Evolutionary conservation across 2,888 invertebrate species (phyloP).

Genomic region (Stramonita haemastoma): DNA sequence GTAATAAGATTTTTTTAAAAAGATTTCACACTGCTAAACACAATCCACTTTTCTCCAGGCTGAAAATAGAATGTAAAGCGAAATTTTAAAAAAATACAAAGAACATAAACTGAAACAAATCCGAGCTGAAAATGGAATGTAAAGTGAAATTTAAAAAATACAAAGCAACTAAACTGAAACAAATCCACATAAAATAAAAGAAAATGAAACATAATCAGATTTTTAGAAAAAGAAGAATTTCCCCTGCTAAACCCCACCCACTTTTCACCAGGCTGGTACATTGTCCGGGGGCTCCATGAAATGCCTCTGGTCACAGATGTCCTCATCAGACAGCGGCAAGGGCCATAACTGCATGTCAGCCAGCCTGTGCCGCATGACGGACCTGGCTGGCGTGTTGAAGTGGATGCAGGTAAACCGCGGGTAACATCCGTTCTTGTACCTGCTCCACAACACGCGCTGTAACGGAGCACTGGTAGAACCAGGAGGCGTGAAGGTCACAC

Average conservation of each 20-base stretch:
- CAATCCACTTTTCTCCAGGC: slow-evolving; percentile 29
- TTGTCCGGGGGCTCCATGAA: slow-evolving; percentile 55
- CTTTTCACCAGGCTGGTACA: slow-evolving; percentile 45
- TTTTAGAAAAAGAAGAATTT: too few relatives aligned
- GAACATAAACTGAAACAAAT: too few relatives aligned
- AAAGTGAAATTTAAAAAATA: too few relatives aligned
- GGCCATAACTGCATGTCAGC: slow-evolving; percentile 54
- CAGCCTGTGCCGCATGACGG: slow-evolving; percentile 52
- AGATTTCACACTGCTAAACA: neutral
- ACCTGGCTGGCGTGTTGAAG: slow-evolving; percentile 50
- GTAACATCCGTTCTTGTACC: slow-evolving; percentile 55
- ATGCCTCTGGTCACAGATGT: slow-evolving; percentile 52
- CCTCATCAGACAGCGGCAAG: slow-evolving; percentile 48
- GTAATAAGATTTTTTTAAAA: too few relatives aligned
- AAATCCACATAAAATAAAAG: too few relatives aligned
- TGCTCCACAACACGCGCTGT: slow-evolving; percentile 48
- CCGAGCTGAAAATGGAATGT: too few relatives aligned
- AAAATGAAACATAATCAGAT: too few relatives aligned
- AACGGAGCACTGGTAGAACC: slow-evolving; percentile 40
- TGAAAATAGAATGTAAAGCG: too few relatives aligned
- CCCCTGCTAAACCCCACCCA: neutral
- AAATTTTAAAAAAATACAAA: too few relatives aligned
- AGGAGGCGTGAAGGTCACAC: slow-evolving; percentile 50
- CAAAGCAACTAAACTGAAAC: too few relatives aligned
- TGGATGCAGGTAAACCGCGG: slow-evolving; percentile 57